A percentile compares a stretch with the other conserved stretches of the same genome.
These are phyloP conservation scores for Poecilia latipinna DNA, from an alignment of 2,113 vertebrate genomes.

Conservation along the genomic window DNA sequence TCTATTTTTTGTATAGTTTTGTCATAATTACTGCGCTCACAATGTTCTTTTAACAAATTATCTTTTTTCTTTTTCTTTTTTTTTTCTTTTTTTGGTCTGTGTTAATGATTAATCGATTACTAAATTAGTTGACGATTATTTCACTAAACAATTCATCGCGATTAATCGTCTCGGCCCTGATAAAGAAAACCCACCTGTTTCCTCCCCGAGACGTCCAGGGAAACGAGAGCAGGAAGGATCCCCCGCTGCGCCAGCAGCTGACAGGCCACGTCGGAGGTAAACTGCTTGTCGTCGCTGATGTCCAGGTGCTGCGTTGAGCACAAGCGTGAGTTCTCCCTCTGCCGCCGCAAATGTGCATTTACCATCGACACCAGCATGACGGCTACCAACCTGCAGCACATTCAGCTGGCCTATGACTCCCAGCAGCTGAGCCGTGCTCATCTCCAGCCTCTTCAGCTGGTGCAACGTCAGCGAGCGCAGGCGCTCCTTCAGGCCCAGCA, in stretches of 20 bases:
- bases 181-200: conserved; percentile 83
- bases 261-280: conserved; percentile 96
- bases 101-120: too few species aligned
- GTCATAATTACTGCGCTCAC: too few species aligned
- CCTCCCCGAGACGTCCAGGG: conserved; percentile 94
- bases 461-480: conserved; percentile 96
- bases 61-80: too few species aligned
- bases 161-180: too few species aligned
- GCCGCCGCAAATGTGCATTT: not conserved
- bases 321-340: not conserved
- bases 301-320: conserved; percentile 87
- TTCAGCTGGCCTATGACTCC: conserved; percentile 91
- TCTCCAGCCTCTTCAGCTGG: conserved; percentile 98
- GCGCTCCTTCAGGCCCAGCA: conserved; percentile 89
- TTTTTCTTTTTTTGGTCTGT: too few species aligned
- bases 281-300: conserved; percentile 99
- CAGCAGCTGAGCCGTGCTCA: conserved; percentile 94
- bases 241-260: conserved; percentile 91
- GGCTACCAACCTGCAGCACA: conserved; percentile 77
- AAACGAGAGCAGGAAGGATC: conserved; percentile 90
- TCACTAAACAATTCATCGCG: too few species aligned
- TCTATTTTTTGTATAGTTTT: too few species aligned
- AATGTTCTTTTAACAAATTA: too few species aligned
- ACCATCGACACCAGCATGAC: not conserved
- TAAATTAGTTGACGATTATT: too few species aligned